A percentile compares a stretch with the other conserved stretches of the same genome.
Evolutionary conservation across 2,113 vertebrate genomes (phyloP).

Genomic region (Poecilia latipinna): DNA sequence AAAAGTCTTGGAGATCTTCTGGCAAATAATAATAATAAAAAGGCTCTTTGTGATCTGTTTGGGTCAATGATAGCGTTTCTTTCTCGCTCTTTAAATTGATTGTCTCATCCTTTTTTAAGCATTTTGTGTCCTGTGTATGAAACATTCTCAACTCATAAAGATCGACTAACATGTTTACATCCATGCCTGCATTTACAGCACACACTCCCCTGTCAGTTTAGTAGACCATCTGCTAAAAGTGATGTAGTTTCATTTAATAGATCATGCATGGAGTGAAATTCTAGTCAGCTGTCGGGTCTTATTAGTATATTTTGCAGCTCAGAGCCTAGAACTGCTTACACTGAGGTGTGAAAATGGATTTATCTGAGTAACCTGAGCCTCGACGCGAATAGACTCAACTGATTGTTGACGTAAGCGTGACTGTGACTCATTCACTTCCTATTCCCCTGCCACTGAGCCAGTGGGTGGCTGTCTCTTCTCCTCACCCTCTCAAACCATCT

Average conservation of each 20-base stretch:
- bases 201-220: background rate
- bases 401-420: conserved; percentile 43
- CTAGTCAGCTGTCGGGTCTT: background rate
- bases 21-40: too few species aligned
- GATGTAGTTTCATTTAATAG: background rate
- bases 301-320: background rate
- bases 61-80: too few species aligned
- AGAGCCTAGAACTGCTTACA: background rate
- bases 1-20: too few species aligned
- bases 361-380: conserved; percentile 1
- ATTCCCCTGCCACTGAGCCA: conserved; percentile 36
- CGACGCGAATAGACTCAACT: conserved; percentile 33
- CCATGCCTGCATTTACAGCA: background rate
- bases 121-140: too few species aligned
- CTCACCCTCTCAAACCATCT: conserved; percentile 16
- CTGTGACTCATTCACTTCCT: conserved; percentile 51
- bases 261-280: background rate
- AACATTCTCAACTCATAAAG: background rate
- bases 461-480: conserved; percentile 22
- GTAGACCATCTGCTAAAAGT: background rate
- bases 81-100: too few species aligned
- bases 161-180: background rate
- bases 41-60: too few species aligned
- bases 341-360: background rate
- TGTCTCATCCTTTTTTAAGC: background rate